A percentile compares a stretch with the other conserved stretches of the same genome.
phyloP scores from a whole-genome alignment of 64 coral and sea anemone genomes.

The Acropora yongei region DNA sequence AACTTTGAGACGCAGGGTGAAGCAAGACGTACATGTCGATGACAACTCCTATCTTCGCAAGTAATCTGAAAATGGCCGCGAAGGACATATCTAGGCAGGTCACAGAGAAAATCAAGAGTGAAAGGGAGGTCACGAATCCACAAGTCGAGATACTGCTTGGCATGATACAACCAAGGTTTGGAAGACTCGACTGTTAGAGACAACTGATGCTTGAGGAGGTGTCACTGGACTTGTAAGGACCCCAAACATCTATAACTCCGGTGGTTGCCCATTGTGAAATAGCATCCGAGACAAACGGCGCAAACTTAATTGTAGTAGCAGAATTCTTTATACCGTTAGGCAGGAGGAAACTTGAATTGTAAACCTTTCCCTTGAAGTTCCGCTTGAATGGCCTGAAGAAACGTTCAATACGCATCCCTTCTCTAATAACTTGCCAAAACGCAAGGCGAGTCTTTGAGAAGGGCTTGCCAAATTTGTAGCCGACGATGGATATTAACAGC shows the following conservation, averaged over 20 bases:
- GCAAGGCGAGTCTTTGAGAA: neutral
- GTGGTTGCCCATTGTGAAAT: slow-evolving; percentile 29
- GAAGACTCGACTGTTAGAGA: neutral
- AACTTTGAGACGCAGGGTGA: neutral
- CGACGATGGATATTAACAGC: neutral
- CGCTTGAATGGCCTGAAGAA: neutral
- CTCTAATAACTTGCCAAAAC: neutral
- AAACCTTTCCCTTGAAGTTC: neutral
- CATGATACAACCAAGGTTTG: slow-evolving; percentile 6
- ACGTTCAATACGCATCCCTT: slow-evolving; percentile 11
- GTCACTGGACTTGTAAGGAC: neutral
- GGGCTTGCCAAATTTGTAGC: neutral
- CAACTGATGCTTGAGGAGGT: neutral
- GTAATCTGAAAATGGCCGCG: slow-evolving; percentile 5
- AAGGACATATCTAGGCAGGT: slow-evolving; percentile 14
- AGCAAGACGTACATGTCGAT: neutral
- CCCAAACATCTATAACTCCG: neutral
- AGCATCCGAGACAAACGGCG: neutral
- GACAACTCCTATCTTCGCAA: neutral
- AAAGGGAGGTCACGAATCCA: slow-evolving; percentile 25
- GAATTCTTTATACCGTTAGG: neutral
- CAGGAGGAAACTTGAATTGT: neutral
- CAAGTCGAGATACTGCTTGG: neutral
- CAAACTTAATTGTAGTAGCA: neutral
- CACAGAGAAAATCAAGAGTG: slow-evolving; percentile 18